Evolutionary conservation across 2,113 vertebrate species (phyloP).

Genomic region (Saimiri boliviensis): DNA sequence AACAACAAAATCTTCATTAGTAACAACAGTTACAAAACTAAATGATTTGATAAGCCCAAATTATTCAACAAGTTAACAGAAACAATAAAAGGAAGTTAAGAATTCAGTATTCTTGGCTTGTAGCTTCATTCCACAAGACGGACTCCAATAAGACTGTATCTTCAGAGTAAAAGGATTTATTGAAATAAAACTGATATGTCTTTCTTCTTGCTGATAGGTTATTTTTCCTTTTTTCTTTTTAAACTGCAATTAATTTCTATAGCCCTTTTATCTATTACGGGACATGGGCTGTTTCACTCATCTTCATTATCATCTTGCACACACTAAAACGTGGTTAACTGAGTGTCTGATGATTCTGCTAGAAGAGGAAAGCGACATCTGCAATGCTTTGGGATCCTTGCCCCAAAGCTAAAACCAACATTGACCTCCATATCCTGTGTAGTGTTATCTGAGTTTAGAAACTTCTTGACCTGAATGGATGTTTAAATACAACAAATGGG

Average conservation of each 20-base stretch:
- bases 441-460: slow-evolving; percentile 56
- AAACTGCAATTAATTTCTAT: neutral
- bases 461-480: slow-evolving; percentile 68
- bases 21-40: neutral
- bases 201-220: neutral
- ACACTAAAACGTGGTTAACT: neutral
- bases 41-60: neutral
- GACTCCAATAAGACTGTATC: neutral
- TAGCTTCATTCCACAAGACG: neutral
- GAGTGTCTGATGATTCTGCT: neutral
- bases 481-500: slow-evolving; percentile 47
- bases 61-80: neutral
- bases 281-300: neutral
- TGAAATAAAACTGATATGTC: neutral
- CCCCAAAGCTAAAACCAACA: neutral
- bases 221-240: neutral
- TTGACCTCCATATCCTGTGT: slow-evolving; percentile 7
- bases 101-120: neutral
- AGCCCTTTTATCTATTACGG: neutral
- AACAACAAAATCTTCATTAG: neutral
- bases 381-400: neutral
- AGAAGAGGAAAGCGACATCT: neutral
- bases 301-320: neutral
- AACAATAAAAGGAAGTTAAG: neutral
- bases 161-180: neutral